Conservation (phyloP, 1,140 invertebrate species). For the Elymnias hypermnestra region DNA sequence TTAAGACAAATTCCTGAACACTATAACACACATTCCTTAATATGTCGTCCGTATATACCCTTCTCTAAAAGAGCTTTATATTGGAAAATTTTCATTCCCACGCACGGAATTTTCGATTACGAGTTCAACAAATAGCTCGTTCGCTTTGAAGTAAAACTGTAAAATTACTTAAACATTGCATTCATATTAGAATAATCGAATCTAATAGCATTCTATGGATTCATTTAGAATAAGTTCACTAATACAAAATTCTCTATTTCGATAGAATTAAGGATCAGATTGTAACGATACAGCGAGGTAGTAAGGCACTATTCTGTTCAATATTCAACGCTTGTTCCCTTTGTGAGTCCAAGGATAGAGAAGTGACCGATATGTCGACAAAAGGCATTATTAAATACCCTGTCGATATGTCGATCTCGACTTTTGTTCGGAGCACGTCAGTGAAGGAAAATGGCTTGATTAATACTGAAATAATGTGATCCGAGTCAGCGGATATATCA, state of each 20-base stretch:
- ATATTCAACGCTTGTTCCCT: constrained; percentile 16
- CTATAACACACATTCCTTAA: too few species aligned
- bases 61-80: too few species aligned
- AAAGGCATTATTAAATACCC: constrained; percentile 12
- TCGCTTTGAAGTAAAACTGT: neutral
- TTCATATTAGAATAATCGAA: constrained; percentile 1
- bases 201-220: constrained; percentile 3
- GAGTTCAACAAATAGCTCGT: neutral
- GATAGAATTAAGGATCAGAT: neutral
- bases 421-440: constrained; percentile 3
- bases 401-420: neutral
- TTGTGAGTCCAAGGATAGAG: constrained; percentile 12
- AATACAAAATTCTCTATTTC: neutral
- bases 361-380: constrained; percentile 13
- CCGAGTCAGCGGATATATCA: neutral
- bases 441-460: constrained; percentile 4
- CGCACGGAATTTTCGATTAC: neutral
- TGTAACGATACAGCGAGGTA: too few species aligned
- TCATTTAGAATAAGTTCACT: neutral
- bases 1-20: too few species aligned
- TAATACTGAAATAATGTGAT: neutral
- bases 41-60: too few species aligned
- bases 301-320: constrained; percentile 1
- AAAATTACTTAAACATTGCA: neutral
- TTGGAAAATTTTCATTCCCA: too few species aligned